Evolutionary conservation across 64 coral and sea anemone species (phyloP).

Genomic region (Porites australiensis): DNA sequence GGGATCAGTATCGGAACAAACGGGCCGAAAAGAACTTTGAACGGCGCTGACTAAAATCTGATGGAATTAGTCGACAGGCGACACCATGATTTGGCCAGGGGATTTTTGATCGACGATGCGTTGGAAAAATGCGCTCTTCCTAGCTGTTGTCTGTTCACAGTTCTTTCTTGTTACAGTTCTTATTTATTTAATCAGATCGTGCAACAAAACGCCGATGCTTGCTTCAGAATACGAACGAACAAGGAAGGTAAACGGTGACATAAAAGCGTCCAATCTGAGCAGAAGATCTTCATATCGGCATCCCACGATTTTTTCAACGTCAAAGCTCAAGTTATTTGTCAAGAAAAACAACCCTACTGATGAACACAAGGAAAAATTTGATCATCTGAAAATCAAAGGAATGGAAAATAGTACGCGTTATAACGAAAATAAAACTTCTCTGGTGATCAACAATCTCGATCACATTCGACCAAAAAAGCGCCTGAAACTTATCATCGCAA

Average conservation of each 20-base stretch:
- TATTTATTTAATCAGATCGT: conserved; percentile 20
- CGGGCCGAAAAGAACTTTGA: not conserved
- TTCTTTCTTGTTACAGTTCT: conserved; percentile 16
- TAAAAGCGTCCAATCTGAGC: not conserved
- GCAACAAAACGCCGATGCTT: not conserved
- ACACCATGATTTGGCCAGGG: not conserved
- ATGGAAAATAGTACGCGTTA: not conserved
- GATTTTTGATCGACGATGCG: not conserved
- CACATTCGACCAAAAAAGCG: not conserved
- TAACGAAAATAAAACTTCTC: not conserved
- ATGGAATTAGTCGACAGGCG: too few relatives aligned
- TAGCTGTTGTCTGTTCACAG: not conserved
- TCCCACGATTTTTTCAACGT: not conserved
- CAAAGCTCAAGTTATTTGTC: not conserved
- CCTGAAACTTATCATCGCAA: conserved; percentile 70
- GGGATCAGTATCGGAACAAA: not conserved
- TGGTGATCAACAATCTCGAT: not conserved
- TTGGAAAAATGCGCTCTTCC: not conserved
- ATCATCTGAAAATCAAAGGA: not conserved
- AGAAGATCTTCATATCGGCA: not conserved
- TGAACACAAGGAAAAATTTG: not conserved
- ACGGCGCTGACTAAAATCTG: not conserved
- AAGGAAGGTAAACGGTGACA: not conserved
- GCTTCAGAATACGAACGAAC: not conserved
- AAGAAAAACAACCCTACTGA: not conserved